phyloP scores from a whole-genome alignment of 2,888 invertebrate species.

The Mesochorus sp. region DNA sequence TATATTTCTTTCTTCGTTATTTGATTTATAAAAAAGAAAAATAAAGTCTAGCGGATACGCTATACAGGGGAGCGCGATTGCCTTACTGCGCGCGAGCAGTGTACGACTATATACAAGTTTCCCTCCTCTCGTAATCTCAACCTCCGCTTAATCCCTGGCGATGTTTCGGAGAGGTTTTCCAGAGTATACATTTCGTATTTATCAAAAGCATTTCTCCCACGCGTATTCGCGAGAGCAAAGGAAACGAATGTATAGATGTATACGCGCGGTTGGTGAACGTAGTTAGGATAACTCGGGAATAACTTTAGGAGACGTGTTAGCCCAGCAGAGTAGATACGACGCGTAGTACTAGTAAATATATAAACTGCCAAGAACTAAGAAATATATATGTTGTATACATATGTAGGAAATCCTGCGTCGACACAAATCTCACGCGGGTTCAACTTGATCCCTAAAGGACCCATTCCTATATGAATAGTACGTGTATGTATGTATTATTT shows the following conservation, averaged over 20 bases:
- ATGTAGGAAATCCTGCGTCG: conserved; percentile 29
- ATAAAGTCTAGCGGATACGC: not conserved
- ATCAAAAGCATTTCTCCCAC: conserved; percentile 32
- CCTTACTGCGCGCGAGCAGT: not conserved
- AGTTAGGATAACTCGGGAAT: not conserved
- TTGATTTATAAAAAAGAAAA: conserved; percentile 10
- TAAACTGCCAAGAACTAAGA: conserved; percentile 22
- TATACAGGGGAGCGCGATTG: not conserved
- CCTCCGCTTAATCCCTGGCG: not conserved
- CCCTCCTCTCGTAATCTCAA: not conserved
- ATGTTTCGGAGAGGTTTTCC: not conserved
- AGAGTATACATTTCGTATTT: conserved; percentile 20
- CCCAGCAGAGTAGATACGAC: not conserved
- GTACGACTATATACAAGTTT: not conserved
- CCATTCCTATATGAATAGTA: conserved; percentile 33
- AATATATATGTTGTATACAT: conserved; percentile 1
- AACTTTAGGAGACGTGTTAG: conserved; percentile 9
- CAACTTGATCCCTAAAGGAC: conserved; percentile 52
- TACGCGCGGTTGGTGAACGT: not conserved
- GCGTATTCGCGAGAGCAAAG: not conserved
- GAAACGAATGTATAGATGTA: not conserved
- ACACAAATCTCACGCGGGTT: conserved; percentile 55
- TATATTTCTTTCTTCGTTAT: not conserved
- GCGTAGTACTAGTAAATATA: conserved; percentile 10
- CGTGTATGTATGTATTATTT: conserved; percentile 4